Conservation (phyloP, 35 echinoderm and acorn worm genomes). For the Amphiura filiformis region DNA sequence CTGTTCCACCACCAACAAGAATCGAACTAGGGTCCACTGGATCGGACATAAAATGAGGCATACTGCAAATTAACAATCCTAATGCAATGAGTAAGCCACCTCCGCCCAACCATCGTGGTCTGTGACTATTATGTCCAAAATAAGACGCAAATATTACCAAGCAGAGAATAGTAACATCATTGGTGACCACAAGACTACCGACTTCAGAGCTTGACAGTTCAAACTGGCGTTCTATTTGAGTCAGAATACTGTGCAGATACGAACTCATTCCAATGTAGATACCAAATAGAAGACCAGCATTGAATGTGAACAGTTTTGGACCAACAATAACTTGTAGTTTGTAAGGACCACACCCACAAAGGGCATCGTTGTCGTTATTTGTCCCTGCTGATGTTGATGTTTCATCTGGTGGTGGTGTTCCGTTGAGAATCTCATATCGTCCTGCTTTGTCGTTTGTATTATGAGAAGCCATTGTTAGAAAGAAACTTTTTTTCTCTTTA, state of each 20-base stretch:
- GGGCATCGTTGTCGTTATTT: too few species aligned
- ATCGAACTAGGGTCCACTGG: background rate
- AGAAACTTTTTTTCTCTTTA: too few species aligned
- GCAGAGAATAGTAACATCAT: conserved; percentile 54
- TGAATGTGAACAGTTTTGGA: background rate
- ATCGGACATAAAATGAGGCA: conserved; percentile 77
- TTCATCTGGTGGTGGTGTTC: too few species aligned
- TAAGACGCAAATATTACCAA: conserved; percentile 74
- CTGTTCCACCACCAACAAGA: background rate
- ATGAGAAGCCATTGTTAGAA: too few species aligned
- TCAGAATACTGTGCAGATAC: background rate
- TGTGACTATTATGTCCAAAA: conserved; percentile 77
- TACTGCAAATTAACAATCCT: conserved; percentile 39
- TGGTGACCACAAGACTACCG: conserved; percentile 40
- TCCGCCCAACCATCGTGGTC: conserved; percentile 51
- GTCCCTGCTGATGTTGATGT: too few species aligned
- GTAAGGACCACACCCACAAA: too few species aligned
- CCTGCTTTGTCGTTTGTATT: too few species aligned
- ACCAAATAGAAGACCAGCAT: background rate
- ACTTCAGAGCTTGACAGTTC: conserved; percentile 77
- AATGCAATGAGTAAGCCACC: conserved; percentile 26
- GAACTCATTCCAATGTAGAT: background rate
- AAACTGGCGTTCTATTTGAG: conserved; percentile 72
- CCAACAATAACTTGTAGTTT: background rate
- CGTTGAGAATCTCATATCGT: too few species aligned